Evolutionary conservation across 2,113 vertebrate species (phyloP).

Genomic region (Grammomys surdaster): DNA sequence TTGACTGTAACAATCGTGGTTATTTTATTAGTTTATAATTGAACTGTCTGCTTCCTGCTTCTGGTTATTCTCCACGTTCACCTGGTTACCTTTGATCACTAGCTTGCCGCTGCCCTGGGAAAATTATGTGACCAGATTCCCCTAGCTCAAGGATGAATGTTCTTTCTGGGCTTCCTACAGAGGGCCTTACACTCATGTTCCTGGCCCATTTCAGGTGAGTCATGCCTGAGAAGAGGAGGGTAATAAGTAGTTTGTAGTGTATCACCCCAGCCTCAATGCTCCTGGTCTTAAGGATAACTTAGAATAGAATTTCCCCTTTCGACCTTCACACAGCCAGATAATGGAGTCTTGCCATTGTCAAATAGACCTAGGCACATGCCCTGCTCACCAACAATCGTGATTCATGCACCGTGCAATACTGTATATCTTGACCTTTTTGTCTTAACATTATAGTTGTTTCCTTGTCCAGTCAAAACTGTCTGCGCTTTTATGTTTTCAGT

Average conservation of each 20-base stretch:
- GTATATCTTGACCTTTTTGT: not conserved
- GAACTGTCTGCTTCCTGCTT: not conserved
- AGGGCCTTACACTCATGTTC: not conserved
- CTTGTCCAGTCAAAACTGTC: not conserved
- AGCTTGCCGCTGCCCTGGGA: not conserved
- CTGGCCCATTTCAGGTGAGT: not conserved
- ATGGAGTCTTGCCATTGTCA: not conserved
- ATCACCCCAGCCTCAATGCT: not conserved
- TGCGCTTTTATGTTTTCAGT: constrained; percentile 3
- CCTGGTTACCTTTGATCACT: not conserved
- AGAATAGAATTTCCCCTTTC: not conserved
- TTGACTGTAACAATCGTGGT: not conserved
- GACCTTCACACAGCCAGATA: not conserved
- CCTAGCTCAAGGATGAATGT: not conserved
- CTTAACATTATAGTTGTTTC: not conserved
- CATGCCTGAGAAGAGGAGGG: not conserved
- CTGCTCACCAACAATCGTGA: not conserved
- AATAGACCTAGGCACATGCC: not conserved
- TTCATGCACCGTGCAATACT: not conserved
- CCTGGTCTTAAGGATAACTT: not conserved
- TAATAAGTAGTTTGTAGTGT: not conserved
- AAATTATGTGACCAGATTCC: not conserved
- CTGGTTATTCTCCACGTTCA: not conserved
- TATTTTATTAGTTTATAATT: not conserved
- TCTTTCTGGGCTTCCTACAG: not conserved